Evolutionary conservation across 2,113 vertebrate genomes (phyloP).

Genomic region (Leptosomus discolor): DNA sequence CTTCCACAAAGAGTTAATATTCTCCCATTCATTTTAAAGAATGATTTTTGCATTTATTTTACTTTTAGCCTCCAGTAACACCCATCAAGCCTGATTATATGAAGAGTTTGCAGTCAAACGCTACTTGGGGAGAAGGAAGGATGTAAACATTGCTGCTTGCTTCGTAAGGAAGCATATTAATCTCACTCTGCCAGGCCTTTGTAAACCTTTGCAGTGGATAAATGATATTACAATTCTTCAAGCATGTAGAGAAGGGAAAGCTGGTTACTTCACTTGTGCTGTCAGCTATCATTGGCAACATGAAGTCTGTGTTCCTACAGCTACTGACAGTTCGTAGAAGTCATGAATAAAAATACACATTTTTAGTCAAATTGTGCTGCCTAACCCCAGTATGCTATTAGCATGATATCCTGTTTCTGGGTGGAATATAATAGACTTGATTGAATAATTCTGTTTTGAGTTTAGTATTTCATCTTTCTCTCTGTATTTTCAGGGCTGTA

Average conservation of each 20-base stretch:
- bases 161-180: constrained; percentile 29
- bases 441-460: constrained; percentile 3
- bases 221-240: constrained; percentile 24
- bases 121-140: not conserved
- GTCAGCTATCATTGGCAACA: constrained; percentile 34
- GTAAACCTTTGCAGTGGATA: constrained; percentile 20
- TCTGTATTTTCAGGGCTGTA: not conserved
- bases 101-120: not conserved
- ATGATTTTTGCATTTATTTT: not conserved
- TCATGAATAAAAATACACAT: not conserved
- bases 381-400: not conserved
- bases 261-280: constrained; percentile 21
- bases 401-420: not conserved
- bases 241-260: not conserved
- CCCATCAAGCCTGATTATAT: not conserved
- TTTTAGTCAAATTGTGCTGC: not conserved
- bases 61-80: not conserved
- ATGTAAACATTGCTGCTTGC: not conserved
- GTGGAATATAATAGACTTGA: not conserved
- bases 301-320: constrained; percentile 10
- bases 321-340: constrained; percentile 33
- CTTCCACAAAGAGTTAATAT: not conserved
- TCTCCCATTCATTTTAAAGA: not conserved
- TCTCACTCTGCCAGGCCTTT: constrained; percentile 37
- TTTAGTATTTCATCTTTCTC: not conserved